Base-by-base conservation (phyloP, 2,797 vertebrate species). In the Acipenser transmontanus region DNA sequence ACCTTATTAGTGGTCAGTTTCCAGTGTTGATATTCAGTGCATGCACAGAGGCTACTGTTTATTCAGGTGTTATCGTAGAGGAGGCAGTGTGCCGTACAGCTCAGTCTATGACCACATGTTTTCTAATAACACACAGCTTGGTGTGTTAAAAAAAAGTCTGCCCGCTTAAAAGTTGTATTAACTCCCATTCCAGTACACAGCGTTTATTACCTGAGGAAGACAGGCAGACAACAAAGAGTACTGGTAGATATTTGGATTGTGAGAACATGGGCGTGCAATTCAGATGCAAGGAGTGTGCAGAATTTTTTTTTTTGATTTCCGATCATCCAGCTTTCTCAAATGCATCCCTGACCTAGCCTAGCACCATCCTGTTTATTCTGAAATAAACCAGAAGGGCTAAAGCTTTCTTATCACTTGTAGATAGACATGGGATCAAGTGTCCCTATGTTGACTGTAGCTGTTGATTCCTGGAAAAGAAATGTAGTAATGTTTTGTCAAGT, bases 51-150 rank as follows among this genome's bases (percentile, higher is more conserved):
- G 6, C 10, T 8, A 2, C 4, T 48, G 66, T 62, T 68, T 68
- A 62, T 62, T 62, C 67, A 64, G 67, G 62, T 68, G 67, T 14
- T 20, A 59, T 64, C 50, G 20, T 2, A 7, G 54, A 20, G 50
- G 8, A n/a, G 1, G 54, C 9, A 47, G 54, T 51, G 49, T 52
- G 11, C 49, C 9, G 49, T 49, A 2, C 17, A 59, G 34, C 34
- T 10, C 47, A 17, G 7, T 56, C 7, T 11, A 8, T 7, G 8
- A 49, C 14, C 12, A 47, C 11, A 54, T 17, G 51, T 34, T 68
- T 59, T 17, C 50, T 49, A 9, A 8, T 52, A 48, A 63, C 47
- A 63, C 52, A n/a, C 7, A 34, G n/a, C 20, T 57, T 50, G n/a
- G 5, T 54, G 52, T 54, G 52, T 9, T 54, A n/a, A 54, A 54